Percentiles rank a stretch among this genome's conserved stretches.
These are phyloP conservation scores for Solenopsis fugax DNA, from an alignment of 1,140 invertebrate species.

Conservation along the genomic window DNA sequence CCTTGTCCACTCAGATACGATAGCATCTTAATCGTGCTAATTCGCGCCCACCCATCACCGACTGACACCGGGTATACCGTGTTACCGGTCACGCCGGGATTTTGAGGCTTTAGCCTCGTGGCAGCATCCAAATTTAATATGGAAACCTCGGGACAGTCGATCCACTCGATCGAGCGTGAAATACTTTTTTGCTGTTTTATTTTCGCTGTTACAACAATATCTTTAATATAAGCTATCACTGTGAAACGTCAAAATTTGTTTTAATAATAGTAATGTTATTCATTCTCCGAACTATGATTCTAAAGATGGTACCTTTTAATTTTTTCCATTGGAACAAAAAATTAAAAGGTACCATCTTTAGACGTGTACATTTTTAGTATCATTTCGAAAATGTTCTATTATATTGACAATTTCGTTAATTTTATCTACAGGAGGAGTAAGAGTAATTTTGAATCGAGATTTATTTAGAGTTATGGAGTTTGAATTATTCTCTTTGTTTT, in stretches of 20 bases:
- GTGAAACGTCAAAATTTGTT: background rate
- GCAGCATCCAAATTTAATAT: conserved; percentile 60
- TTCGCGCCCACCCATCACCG: conserved; percentile 72
- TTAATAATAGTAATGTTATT: background rate
- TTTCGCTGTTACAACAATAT: background rate
- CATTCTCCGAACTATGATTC: background rate
- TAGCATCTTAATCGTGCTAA: conserved; percentile 77
- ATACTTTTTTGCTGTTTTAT: background rate
- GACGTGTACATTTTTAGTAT: background rate
- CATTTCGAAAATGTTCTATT: background rate
- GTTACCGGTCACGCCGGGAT: conserved; percentile 55
- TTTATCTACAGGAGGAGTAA: background rate
- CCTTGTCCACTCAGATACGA: conserved; percentile 68
- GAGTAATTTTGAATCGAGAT: background rate
- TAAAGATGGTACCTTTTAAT: background rate
- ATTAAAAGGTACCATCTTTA: too few relatives aligned
- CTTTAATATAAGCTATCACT: background rate
- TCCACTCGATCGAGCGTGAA: conserved; percentile 7
- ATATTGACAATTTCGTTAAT: background rate
- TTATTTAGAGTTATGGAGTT: background rate
- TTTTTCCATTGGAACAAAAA: too few relatives aligned
- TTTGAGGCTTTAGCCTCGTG: conserved; percentile 57
- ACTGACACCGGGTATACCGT: conserved; percentile 59
- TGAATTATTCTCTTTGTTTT: background rate
- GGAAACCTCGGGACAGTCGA: background rate